Evolutionary conservation across 2,888 invertebrate species (phyloP), one percentile per base, ranked within the genome.

Genomic region (Galerucella nymphaeae): DNA sequence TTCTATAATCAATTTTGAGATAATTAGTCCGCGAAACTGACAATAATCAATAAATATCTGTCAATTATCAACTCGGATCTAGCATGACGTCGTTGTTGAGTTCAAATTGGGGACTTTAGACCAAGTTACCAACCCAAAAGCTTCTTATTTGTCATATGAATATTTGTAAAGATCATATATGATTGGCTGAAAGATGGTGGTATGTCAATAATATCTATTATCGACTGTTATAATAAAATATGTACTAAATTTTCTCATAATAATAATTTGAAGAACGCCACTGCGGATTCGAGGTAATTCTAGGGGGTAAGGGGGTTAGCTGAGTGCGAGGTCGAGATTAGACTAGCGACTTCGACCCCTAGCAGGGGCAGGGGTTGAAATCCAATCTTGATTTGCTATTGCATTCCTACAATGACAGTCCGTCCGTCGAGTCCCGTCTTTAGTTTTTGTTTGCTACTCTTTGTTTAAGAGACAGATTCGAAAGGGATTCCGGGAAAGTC

Each of bases 311-410:
- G 62, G 76, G 73, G 75, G 70, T 80, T 58, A 45, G 82, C 81
- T 82, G 85, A 86, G 85, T 86, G 86, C 84, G 83, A 86, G 85
- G 84, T 85, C 84, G 85, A 86, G 86, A 86, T 86, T 86, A 86
- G 85, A 86, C 86, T 86, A 85, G 85, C 85, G 82, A 81, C 81
- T 82, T 81, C 84, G 82, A 85, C 84, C 84, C 85, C 83, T 79
- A 75, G 77, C 70, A 64, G 63, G 72, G 72, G 70, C 81, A 81
- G 81, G 85, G 85, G 84, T 83, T 83, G 86, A 86, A 87, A 86
- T 86, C 86, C 86, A 87, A 87, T 87, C 87, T 86, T 86, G 86
- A 86, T 86, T 85, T 86, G 85, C 85, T 86, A 86, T 86, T 86
- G 86, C 87, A 87, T 86, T 87, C 86, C 86, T 82, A 85, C 86